These are phyloP conservation scores for Centroberyx gerrardi DNA, from an alignment of 2,797 vertebrate species.

Conservation along the genomic window DNA sequence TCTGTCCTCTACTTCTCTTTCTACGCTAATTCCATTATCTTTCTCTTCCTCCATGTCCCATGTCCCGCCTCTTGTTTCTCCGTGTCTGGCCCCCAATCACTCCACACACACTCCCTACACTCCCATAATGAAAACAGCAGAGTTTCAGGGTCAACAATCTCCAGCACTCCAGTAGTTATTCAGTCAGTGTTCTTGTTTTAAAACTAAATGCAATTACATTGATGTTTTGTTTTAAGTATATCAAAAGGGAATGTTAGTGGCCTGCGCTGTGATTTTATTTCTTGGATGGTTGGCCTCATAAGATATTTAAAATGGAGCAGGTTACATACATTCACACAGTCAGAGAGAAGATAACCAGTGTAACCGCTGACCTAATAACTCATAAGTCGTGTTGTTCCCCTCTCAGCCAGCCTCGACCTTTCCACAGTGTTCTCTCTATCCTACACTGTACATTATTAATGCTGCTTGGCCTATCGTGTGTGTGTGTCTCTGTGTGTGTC, in stretches of 20 bases:
- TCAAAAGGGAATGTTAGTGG: neutral
- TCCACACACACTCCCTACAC: neutral
- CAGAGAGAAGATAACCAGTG: conserved; percentile 20
- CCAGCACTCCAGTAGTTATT: neutral
- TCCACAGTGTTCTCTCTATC: conserved; percentile 58
- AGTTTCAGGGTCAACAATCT: conserved; percentile 25
- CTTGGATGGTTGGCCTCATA: conserved; percentile 1
- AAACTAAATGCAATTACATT: neutral
- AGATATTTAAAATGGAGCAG: conserved; percentile 26
- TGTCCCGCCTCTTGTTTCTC: neutral
- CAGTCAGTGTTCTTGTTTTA: conserved; percentile 5
- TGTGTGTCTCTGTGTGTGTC: conserved; percentile 40
- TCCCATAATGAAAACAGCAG: conserved; percentile 13
- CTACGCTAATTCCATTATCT: neutral
- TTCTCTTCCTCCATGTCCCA: conserved; percentile 3
- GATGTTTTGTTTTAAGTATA: neutral
- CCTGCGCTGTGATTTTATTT: neutral
- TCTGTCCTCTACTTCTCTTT: neutral
- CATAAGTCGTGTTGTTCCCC: conserved; percentile 55
- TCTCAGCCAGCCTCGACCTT: conserved; percentile 71
- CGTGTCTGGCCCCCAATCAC: neutral
- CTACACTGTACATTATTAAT: conserved; percentile 70
- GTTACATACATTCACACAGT: conserved; percentile 15
- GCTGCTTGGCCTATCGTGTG: conserved; percentile 24
- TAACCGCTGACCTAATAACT: conserved; percentile 61